Conservation (phyloP, 1,140 invertebrate genomes). For the Papilio xuthus region DNA sequence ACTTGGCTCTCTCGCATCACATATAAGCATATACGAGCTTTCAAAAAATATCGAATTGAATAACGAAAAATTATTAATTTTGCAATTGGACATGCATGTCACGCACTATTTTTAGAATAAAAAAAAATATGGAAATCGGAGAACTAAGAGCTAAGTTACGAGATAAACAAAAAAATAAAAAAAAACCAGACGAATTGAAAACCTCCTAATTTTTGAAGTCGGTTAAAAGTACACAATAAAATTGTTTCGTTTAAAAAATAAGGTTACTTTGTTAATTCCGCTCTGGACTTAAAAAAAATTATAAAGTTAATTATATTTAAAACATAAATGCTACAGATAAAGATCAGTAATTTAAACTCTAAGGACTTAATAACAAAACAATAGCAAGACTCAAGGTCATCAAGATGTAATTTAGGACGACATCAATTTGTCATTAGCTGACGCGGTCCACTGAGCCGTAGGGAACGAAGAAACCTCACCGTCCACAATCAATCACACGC, state of each 20-base stretch:
- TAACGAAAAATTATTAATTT: no score
- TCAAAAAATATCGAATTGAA: no score
- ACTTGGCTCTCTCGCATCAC: neutral
- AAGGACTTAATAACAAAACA: constrained; percentile 16
- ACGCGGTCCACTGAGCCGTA: constrained; percentile 1
- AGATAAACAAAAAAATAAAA: no score
- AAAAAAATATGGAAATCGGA: no score
- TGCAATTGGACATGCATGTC: no score
- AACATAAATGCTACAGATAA: neutral
- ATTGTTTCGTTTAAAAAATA: neutral
- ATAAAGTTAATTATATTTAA: neutral
- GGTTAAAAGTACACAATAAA: no score
- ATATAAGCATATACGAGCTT: no score
- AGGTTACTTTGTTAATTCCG: neutral
- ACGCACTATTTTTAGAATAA: no score
- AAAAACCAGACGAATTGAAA: no score
- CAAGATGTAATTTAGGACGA: neutral
- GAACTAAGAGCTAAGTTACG: no score
- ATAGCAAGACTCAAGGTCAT: constrained; percentile 14
- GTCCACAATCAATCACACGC: constrained; percentile 23
- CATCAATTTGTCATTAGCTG: constrained; percentile 24
- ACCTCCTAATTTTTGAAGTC: no score
- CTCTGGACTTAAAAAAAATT: neutral
- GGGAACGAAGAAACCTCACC: neutral
- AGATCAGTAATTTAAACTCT: constrained; percentile 1